These are phyloP conservation scores for Erebia ligea DNA, from an alignment of 2,888 invertebrate species.

Conservation along the genomic window DNA sequence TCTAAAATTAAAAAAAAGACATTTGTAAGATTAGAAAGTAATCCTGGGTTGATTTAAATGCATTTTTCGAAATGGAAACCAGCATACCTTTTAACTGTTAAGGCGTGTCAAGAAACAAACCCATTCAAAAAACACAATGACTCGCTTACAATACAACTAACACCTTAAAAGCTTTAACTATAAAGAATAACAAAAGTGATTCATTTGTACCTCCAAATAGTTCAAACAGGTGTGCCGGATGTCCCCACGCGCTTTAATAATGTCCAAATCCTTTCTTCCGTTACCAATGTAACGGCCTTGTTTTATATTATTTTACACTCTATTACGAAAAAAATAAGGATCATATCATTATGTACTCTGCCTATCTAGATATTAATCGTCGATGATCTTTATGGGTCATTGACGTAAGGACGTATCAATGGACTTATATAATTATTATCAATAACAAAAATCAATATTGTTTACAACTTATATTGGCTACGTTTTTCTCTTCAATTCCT, in stretches of 20 bases:
- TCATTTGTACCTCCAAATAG: conserved; percentile 42
- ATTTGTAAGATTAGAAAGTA: not conserved
- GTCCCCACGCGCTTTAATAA: conserved; percentile 45
- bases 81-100: conserved; percentile 23
- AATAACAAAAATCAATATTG: not conserved
- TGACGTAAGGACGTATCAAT: not conserved
- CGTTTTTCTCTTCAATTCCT: too few species aligned
- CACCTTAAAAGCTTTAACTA: conserved; percentile 35
- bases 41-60: not conserved
- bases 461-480: too few species aligned
- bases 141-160: conserved; percentile 31
- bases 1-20: too few species aligned
- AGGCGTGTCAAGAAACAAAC: conserved; percentile 34
- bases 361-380: too few species aligned
- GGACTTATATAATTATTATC: not conserved
- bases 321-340: not conserved
- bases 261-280: conserved; percentile 48
- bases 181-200: conserved; percentile 42
- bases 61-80: conserved; percentile 7
- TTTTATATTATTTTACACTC: not conserved
- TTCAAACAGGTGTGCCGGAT: conserved; percentile 53
- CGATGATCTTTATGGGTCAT: not conserved
- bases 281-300: conserved; percentile 25
- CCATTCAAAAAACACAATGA: conserved; percentile 33
- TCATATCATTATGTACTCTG: not conserved